Evolutionary conservation across 2,113 vertebrate genomes (phyloP), one percentile per base, ranked within the genome.

Genomic region (Oxygymnocypris stewartii): DNA sequence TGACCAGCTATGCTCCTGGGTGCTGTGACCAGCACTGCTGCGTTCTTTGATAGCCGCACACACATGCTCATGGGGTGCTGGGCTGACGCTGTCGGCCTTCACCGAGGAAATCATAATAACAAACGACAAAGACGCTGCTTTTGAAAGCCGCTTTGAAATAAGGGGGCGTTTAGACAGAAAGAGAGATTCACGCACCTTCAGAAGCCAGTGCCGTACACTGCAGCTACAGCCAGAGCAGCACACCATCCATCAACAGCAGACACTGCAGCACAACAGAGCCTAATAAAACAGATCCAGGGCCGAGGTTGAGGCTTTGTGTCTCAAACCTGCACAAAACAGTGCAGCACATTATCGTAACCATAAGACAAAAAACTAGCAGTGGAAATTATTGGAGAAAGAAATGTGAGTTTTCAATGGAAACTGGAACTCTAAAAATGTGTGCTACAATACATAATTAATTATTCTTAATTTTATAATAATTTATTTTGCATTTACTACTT

Each of bases 201-300:
- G n/a, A 82, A 69, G 25, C 25, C 44, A 31, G 61, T 40, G 25
- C n/a, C 25, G 79, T 23, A 67, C 59, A 65, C 57, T 67, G 59
- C 79, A 82, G 79, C 37, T 82, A 6, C 16, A 65, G 23, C 79
- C 59, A 71, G 44, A 82, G 63, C 28, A 51, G 80, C 61, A 82
- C 42, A 54, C 28, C 42, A 82, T 82, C 80, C 65, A 82, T 82
- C 80, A 82, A 82, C 80, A 37, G 80, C 42, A 82, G 80, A 82
- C 44, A 69, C 65, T 82, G 80, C 80, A 82, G 42, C 25, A 47
- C 80, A 35, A 78, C 76, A 47, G 61, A 67, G 37, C 61, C 65
- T 65, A 44, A 65, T 44, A 44, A 67, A n/a, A 82, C 7, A 82
- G 23, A 57, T 28, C 31, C 49, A 37, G 49, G 65, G 28, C 65